Evolutionary conservation across 2,888 invertebrate species (phyloP).

Genomic region (Synergus gifuensis): DNA sequence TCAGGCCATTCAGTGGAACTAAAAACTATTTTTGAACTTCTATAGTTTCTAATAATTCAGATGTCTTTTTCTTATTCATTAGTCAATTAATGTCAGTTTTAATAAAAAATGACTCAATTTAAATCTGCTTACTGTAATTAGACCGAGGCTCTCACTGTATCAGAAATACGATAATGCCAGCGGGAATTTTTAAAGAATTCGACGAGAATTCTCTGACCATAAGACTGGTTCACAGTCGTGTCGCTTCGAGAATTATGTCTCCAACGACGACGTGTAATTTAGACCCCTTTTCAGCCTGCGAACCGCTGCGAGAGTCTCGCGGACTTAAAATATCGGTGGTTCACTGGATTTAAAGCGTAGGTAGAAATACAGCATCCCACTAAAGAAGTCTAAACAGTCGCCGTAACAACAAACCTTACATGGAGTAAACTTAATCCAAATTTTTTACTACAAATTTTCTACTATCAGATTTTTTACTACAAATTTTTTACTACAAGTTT

Average conservation of each 20-base stretch:
- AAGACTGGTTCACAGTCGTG: constrained; percentile 21
- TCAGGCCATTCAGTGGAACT: not conserved
- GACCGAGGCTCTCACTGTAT: not conserved
- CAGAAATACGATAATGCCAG: constrained; percentile 30
- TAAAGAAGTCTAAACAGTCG: constrained; percentile 14
- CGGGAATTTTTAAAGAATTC: constrained; percentile 10
- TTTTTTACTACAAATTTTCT: too few relatives aligned
- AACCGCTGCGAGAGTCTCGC: constrained; percentile 13
- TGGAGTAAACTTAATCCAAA: not conserved
- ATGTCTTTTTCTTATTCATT: not conserved
- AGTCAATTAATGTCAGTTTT: too few relatives aligned
- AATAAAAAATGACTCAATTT: not conserved
- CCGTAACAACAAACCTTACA: not conserved
- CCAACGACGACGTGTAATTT: constrained; percentile 23
- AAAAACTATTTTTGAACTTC: not conserved
- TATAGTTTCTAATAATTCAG: not conserved
- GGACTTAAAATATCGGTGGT: constrained; percentile 11
- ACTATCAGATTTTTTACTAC: too few relatives aligned
- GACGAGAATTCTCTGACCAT: constrained; percentile 18
- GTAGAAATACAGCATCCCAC: constrained; percentile 11
- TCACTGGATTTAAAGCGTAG: constrained; percentile 13
- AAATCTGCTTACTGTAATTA: constrained; percentile 5
- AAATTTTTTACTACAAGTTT: not conserved
- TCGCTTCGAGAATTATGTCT: constrained; percentile 36
- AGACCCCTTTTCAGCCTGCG: constrained; percentile 13